phyloP scores from a whole-genome alignment of 2,888 invertebrate genomes.

The Melipona beecheii region DNA sequence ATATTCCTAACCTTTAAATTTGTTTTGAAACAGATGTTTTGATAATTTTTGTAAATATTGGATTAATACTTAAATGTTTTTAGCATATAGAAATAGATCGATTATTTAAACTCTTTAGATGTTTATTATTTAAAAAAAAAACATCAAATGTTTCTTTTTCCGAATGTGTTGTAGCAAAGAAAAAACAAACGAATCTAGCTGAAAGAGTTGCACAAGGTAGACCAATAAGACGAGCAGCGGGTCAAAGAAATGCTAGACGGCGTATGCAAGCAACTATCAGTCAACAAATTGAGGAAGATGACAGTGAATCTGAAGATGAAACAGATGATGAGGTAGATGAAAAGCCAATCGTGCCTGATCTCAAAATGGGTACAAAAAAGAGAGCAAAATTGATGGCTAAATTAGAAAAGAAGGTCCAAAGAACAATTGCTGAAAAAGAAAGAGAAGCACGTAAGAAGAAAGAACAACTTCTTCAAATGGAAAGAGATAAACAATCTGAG shows the following conservation, averaged over 20 bases:
- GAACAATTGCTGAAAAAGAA: slow-evolving; percentile 92
- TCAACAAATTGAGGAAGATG: slow-evolving; percentile 72
- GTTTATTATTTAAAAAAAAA: background rate
- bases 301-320: slow-evolving; percentile 79
- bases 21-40: slow-evolving; percentile 47
- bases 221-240: slow-evolving; percentile 87
- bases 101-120: background rate
- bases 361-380: slow-evolving; percentile 97
- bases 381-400: slow-evolving; percentile 97
- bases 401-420: slow-evolving; percentile 92
- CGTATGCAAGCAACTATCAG: slow-evolving; percentile 87
- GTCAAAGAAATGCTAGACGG: slow-evolving; percentile 90
- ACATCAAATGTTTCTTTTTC: background rate
- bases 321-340: slow-evolving; percentile 84
- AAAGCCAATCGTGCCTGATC: slow-evolving; percentile 86
- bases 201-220: slow-evolving; percentile 41
- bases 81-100: background rate
- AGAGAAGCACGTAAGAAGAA: slow-evolving; percentile 92
- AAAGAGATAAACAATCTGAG: slow-evolving; percentile 90
- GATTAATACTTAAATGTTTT: background rate
- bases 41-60: background rate
- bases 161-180: slow-evolving; percentile 19
- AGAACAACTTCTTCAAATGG: slow-evolving; percentile 91
- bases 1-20: slow-evolving; percentile 21
- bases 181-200: background rate